Base-by-base conservation (phyloP, 2,888 invertebrate species). In the Tolmerus cingulatus region DNA sequence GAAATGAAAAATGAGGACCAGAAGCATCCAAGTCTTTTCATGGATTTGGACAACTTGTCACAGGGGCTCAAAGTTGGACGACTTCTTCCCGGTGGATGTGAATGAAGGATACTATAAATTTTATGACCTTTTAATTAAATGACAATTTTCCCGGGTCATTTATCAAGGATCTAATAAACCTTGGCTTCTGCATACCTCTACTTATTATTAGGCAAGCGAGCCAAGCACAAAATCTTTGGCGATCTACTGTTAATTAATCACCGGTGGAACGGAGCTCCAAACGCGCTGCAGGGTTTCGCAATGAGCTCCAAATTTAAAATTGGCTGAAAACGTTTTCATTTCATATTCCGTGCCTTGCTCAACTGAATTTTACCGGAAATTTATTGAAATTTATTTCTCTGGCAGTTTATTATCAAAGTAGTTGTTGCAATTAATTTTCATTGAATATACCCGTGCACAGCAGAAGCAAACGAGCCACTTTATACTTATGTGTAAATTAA, bases 1-100 rank as follows among this genome's bases (percentile, higher is more conserved):
- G 82, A 82, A 82, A 57, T 82, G 82, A 82, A 66, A 82, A 82
- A 82, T 82, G 82, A 82, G 19, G 34, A 34, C 51, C 79, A 79
- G 23, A 27, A 79, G n/a, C 7, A 27, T 27, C 23, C 30, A 23
- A 30, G 51, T 40, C 79, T 46, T 8, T 23, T 23, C 78, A 78
- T 34, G 16, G 51, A 51, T 79, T 23, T 14, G 43, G 78, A 14
- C 78, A 46, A 79, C 51, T 79, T 79, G 79, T 79, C 79, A 37
- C 51, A 82, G 19, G 9, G 57, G 82, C 66, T 82, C 51, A 82
- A 37, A 4, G 2, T 51, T 79, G 46, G 40, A 46, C 12, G 79
- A 46, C 19, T 51, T 79, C n/a, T n/a, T 14, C 51, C 12, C 66
- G 27, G 66, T 27, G n/a, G 57, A 46, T 79, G 16, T 51, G 16